Percentiles rank a stretch among this genome's conserved stretches.
Evolutionary conservation across 2,113 vertebrate species (phyloP).

Genomic region (Emydocephalus ijimae): DNA sequence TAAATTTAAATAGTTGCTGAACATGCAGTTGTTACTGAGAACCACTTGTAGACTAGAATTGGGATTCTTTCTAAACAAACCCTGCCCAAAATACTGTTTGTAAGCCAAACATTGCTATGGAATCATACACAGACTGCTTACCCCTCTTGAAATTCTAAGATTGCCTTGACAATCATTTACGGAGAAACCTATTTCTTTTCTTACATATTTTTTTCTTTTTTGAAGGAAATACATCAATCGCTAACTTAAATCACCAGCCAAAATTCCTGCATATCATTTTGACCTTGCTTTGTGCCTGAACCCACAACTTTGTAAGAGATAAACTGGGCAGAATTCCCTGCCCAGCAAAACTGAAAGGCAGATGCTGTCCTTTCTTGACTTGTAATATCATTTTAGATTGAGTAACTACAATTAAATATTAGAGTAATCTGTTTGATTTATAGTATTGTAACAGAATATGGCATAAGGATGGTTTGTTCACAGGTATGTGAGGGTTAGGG

Average conservation of each 20-base stretch:
- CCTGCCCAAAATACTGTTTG: background rate
- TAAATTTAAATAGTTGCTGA: background rate
- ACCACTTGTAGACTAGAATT: background rate
- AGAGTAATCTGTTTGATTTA: slow-evolving; percentile 10
- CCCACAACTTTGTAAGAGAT: too few relatives aligned
- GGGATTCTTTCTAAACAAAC: background rate
- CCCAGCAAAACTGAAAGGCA: too few relatives aligned
- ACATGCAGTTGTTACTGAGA: background rate
- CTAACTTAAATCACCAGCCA: background rate
- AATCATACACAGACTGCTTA: background rate
- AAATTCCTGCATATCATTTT: background rate
- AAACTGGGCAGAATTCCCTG: too few relatives aligned
- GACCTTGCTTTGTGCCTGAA: too few relatives aligned
- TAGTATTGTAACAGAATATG: slow-evolving; percentile 30
- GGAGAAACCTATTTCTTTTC: background rate
- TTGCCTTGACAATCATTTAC: background rate
- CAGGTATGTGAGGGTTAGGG: too few relatives aligned
- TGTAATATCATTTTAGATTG: too few relatives aligned
- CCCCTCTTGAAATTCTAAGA: background rate
- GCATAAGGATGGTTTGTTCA: background rate
- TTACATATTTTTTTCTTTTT: background rate
- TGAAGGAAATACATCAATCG: background rate
- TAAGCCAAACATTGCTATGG: background rate
- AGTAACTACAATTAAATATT: background rate
- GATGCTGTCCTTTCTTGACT: too few relatives aligned